These are phyloP conservation scores for Sorex fumeus DNA, from an alignment of 2,113 vertebrate species.

Conservation along the genomic window DNA sequence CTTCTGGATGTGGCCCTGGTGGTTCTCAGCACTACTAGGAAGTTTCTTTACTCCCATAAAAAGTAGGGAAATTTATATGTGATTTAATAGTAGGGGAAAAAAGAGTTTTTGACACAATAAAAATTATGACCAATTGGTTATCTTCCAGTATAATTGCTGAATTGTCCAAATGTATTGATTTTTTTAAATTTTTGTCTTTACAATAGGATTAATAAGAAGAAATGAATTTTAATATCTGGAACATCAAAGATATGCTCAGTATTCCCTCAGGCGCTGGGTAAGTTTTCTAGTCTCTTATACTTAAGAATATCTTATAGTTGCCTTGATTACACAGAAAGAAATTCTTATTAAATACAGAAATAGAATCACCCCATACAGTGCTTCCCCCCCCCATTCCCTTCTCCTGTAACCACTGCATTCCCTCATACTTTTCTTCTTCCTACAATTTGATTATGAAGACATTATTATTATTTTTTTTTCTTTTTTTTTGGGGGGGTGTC, in stretches of 20 bases:
- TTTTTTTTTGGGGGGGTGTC: too few relatives aligned
- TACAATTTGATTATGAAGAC: neutral
- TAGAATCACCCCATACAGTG: neutral
- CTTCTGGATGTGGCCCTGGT: too few relatives aligned
- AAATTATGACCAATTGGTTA: conserved; percentile 28
- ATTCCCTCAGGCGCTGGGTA: conserved; percentile 90
- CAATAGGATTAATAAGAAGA: conserved; percentile 65
- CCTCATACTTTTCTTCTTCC: conserved; percentile 43
- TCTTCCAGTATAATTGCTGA: conserved; percentile 4
- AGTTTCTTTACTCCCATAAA: too few relatives aligned
- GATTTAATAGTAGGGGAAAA: neutral
- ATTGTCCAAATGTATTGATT: neutral
- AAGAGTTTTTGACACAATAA: conserved; percentile 39
- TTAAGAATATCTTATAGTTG: conserved; percentile 48
- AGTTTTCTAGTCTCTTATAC: conserved; percentile 64
- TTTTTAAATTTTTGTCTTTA: conserved; percentile 70
- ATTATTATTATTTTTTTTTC: too few relatives aligned
- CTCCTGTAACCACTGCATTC: neutral
- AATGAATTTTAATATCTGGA: conserved; percentile 95
- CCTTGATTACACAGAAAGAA: conserved; percentile 44
- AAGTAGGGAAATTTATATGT: neutral
- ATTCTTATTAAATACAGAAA: neutral
- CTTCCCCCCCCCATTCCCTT: neutral
- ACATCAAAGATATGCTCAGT: conserved; percentile 94
- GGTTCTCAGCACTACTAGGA: too few relatives aligned